Evolutionary conservation across 2,797 vertebrate species (phyloP).

Genomic region (Poecile montanus): DNA sequence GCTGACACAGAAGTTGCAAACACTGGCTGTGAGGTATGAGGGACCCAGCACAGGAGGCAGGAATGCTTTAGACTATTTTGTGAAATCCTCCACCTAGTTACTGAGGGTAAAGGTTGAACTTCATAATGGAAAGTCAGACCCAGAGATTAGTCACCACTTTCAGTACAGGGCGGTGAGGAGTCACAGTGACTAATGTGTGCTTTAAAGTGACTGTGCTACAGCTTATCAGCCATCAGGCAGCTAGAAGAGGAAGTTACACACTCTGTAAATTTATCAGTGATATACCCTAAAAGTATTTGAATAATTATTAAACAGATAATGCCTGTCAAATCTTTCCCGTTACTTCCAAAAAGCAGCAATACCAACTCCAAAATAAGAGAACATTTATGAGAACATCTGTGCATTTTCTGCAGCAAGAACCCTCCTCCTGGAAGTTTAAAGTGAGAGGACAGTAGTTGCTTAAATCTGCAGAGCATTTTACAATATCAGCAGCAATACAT

Average conservation of each 20-base stretch:
- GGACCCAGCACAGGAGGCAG: not conserved
- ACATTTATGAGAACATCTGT: not conserved
- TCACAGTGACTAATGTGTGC: slow-evolving; percentile 38
- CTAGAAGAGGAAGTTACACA: not conserved
- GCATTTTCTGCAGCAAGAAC: not conserved
- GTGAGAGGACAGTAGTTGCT: not conserved
- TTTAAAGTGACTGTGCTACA: not conserved
- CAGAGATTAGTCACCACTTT: slow-evolving; percentile 40
- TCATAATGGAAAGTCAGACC: not conserved
- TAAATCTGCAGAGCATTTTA: not conserved
- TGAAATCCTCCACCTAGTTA: slow-evolving; percentile 10
- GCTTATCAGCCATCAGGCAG: not conserved
- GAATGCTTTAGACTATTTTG: not conserved
- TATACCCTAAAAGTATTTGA: not conserved
- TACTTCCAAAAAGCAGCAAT: not conserved
- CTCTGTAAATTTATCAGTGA: not conserved
- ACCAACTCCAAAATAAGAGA: not conserved
- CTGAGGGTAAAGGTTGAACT: not conserved
- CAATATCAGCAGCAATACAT: not conserved
- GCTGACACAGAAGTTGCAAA: not conserved
- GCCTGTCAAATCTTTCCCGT: not conserved
- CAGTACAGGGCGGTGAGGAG: not conserved
- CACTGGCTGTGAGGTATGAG: too few relatives aligned
- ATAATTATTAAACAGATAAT: not conserved
- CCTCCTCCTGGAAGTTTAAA: not conserved